A percentile compares a stretch with the other conserved stretches of the same genome.
Evolutionary conservation across 2,113 vertebrate species (phyloP).

Genomic region (Chinchilla lanigera): DNA sequence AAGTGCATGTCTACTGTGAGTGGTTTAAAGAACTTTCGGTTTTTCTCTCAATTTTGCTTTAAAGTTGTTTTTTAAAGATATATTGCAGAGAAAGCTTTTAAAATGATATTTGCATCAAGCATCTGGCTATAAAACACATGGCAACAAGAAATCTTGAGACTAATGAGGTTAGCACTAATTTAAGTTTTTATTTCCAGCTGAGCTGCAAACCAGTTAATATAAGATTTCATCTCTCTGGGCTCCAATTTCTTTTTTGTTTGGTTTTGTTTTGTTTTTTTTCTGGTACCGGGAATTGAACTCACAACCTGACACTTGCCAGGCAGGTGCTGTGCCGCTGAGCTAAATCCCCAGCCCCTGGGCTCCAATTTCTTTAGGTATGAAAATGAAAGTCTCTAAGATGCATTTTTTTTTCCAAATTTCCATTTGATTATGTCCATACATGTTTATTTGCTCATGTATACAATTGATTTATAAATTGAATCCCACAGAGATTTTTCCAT

Average conservation of each 20-base stretch:
- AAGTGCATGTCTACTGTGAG: conserved; percentile 88
- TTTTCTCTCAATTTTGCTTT: not conserved
- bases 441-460: not conserved
- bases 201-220: not conserved
- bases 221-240: not conserved
- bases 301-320: too few species aligned
- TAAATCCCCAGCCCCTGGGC: too few species aligned
- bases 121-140: not conserved
- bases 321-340: too few species aligned
- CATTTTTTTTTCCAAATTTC: not conserved
- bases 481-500: not conserved
- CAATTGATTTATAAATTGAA: not conserved
- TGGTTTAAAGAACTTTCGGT: conserved; percentile 23
- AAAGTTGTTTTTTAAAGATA: not conserved
- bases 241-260: not conserved
- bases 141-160: not conserved
- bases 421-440: not conserved
- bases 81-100: not conserved
- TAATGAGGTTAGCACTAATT: not conserved
- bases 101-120: not conserved
- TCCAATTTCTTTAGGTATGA: not conserved
- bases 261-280: too few species aligned
- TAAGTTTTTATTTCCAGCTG: not conserved
- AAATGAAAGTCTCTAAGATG: not conserved
- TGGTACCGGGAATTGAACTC: too few species aligned